phyloP scores from a whole-genome alignment of 2,113 vertebrate genomes.

The Lucifuga dentata region DNA sequence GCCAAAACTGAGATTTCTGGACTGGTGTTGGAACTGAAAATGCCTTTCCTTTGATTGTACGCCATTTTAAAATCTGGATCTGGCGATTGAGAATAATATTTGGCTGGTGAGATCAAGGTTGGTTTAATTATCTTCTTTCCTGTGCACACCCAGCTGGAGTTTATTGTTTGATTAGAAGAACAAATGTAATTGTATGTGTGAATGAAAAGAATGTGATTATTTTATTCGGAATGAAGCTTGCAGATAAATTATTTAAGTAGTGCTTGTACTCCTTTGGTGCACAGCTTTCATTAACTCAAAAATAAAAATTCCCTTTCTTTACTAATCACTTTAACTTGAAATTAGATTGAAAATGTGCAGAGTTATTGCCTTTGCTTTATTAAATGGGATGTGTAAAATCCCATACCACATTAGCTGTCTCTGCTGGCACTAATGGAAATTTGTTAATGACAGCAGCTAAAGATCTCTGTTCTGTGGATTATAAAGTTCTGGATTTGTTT shows the following conservation, averaged over 20 bases:
- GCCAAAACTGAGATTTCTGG: neutral
- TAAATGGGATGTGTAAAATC: conserved; percentile 18
- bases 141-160: conserved; percentile 2
- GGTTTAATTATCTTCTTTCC: conserved; percentile 5
- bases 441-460: conserved; percentile 64
- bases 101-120: neutral
- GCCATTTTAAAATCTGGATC: neutral
- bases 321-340: neutral
- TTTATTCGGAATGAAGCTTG: neutral
- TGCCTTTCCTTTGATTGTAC: conserved; percentile 24
- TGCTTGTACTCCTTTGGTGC: too few species aligned
- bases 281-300: neutral
- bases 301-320: neutral
- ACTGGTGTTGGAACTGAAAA: neutral
- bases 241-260: too few species aligned
- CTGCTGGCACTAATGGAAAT: conserved; percentile 44
- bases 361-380: too few species aligned
- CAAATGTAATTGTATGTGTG: conserved; percentile 12
- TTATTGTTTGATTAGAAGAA: conserved; percentile 19
- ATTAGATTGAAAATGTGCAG: too few species aligned
- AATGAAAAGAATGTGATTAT: neutral
- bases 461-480: conserved; percentile 64
- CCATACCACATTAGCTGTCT: conserved; percentile 14
- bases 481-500: conserved; percentile 72
- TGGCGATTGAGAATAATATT: conserved; percentile 18